These are phyloP conservation scores for Chrysopilus asiliformis DNA, from an alignment of 2,888 invertebrate species.

Conservation along the genomic window DNA sequence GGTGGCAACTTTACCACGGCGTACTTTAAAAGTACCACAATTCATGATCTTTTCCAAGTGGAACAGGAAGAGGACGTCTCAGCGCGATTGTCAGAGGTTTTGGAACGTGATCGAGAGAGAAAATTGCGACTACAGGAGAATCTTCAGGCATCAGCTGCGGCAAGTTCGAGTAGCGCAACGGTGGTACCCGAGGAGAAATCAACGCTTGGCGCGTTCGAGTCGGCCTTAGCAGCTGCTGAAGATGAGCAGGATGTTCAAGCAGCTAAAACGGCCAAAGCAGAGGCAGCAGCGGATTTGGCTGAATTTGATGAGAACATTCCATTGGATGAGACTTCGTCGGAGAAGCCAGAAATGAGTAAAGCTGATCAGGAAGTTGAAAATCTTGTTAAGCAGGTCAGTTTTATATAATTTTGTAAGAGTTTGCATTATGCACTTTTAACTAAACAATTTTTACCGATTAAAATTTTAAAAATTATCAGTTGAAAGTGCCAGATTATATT, in stretches of 20 bases:
- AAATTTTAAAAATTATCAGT: neutral
- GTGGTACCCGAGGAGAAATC: conserved; percentile 40
- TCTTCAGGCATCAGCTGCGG: conserved; percentile 15
- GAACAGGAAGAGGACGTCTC: conserved; percentile 49
- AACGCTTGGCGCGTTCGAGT: conserved; percentile 55
- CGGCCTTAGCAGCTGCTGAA: conserved; percentile 80
- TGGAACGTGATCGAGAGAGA: conserved; percentile 39
- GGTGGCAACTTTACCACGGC: conserved; percentile 97
- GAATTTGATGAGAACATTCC: conserved; percentile 95
- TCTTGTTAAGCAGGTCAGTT: conserved; percentile 52
- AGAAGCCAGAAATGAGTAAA: conserved; percentile 47
- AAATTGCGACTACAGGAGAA: conserved; percentile 20
- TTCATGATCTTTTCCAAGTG: conserved; percentile 81
- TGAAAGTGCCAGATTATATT: conserved; percentile 6
- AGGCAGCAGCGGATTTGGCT: conserved; percentile 77
- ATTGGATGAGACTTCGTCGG: conserved; percentile 50
- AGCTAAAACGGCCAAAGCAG: conserved; percentile 76
- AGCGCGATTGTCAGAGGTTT: conserved; percentile 43
- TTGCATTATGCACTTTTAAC: conserved; percentile 12
- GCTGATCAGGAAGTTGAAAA: conserved; percentile 60
- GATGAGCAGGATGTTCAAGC: conserved; percentile 92
- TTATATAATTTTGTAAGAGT: conserved; percentile 3
- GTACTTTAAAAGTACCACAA: conserved; percentile 85
- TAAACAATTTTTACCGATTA: conserved; percentile 1
- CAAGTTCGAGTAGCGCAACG: conserved; percentile 13